Percentiles rank a stretch among this genome's conserved stretches.
Evolutionary conservation across 2,888 invertebrate species (phyloP).

Genomic region (Cylindroiulus punctatus): DNA sequence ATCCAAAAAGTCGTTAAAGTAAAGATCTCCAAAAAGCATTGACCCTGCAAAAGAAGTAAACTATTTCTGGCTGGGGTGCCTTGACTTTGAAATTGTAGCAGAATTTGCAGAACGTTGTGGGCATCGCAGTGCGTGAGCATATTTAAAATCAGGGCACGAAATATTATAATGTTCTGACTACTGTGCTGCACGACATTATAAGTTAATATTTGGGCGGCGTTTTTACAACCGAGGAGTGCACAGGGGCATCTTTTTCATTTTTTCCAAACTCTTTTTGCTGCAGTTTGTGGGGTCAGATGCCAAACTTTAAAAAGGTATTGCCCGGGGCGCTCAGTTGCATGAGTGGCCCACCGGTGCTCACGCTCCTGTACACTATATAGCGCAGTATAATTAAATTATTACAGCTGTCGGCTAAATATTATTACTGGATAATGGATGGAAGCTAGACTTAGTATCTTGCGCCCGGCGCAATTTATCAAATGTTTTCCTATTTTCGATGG

Average conservation of each 20-base stretch:
- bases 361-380: neutral
- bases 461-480: neutral
- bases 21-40: conserved; percentile 22
- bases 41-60: neutral
- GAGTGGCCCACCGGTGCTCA: conserved; percentile 20
- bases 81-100: conserved; percentile 9
- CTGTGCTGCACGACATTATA: conserved; percentile 1
- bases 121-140: conserved; percentile 3
- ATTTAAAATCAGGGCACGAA: conserved; percentile 19
- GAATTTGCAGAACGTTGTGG: neutral
- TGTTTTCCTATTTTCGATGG: neutral
- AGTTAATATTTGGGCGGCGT: conserved; percentile 23
- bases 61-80: conserved; percentile 20
- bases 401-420: conserved; percentile 32
- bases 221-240: neutral
- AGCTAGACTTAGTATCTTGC: neutral
- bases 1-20: conserved; percentile 17
- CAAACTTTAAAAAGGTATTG: conserved; percentile 32
- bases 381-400: conserved; percentile 32
- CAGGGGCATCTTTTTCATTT: conserved; percentile 1
- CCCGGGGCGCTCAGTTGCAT: neutral
- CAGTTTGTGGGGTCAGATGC: neutral
- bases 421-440: conserved; percentile 31
- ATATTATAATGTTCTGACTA: conserved; percentile 26
- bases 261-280: neutral